Base-by-base conservation (phyloP, 2,113 vertebrate genomes). In the Meleagris gallopavo region DNA sequence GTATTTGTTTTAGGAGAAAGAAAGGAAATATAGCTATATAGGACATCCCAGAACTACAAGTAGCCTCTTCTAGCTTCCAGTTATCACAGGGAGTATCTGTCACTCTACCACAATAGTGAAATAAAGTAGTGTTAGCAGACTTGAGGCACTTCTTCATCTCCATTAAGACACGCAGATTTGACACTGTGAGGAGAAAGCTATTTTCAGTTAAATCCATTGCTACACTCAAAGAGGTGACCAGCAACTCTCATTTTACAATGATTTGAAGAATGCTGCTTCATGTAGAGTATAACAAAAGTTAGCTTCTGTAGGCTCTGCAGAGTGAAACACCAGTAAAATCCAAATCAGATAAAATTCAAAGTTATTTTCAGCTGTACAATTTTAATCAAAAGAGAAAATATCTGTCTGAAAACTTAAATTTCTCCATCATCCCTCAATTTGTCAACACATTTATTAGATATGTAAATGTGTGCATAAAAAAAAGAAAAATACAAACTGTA, bases 321-420 rank as follows among this genome's bases (percentile, higher is more conserved):
- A 81, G 14, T 40, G 41, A 71, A 93, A 90, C 32, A n/a, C 15
- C 48, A 71, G 19, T 11, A 82, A 64, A 45, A 72, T 8, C 36
- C 89, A 80, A 84, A 72, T 48, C 30, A 79, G n/a, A 62, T 30
- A 77, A 40, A 74, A 72, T 34, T 58, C 18, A n/a, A n/a, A n/a
- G 66, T 7, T 36, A 24, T 48, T 91, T 73, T 64, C 72, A 70
- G 27, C 36, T 75, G 6, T 75, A 38, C 74, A 80, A 32, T 82
- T 95, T 89, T 93, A 93, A 10, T 69, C 78, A 89, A 58, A 18
- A 77, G 54, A 77, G 38, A 45, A 83, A 86, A 83, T 22, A 2
- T 11, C 34, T 61, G 11, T 79, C 72, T 66, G 52, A 81, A 94
- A 90, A 70, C 74, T 34, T 65, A 67, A 83, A 66, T 69, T 84